Percentiles rank a stretch among this genome's conserved stretches.
Conservation (phyloP, 2,113 vertebrate genomes). For the Coracopsis vasa region DNA sequence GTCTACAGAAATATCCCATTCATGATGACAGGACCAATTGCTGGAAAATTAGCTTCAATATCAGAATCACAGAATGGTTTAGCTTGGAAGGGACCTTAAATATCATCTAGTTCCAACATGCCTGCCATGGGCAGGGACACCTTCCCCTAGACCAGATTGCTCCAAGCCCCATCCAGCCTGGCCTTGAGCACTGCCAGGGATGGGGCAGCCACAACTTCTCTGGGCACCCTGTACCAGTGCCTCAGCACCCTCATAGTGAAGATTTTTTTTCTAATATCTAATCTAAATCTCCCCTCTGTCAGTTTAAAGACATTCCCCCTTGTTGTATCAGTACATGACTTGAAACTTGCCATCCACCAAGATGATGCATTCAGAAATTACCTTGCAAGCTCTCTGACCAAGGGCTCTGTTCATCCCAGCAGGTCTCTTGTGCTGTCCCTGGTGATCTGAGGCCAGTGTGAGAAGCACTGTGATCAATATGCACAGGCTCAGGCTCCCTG, state of each 20-base stretch:
- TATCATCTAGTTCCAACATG: background rate
- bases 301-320: background rate
- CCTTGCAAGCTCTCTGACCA: background rate
- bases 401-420: background rate
- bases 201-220: background rate
- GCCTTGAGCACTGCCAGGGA: background rate
- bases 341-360: background rate
- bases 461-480: fast-evolving
- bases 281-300: background rate
- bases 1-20: background rate
- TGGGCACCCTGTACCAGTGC: background rate
- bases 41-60: background rate
- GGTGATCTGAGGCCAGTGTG: background rate
- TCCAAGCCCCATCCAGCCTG: background rate
- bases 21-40: fast-evolving
- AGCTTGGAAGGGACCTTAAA: background rate
- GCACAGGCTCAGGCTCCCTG: background rate
- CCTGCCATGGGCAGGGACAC: background rate
- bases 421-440: background rate
- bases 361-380: background rate
- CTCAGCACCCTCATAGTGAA: background rate
- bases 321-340: background rate
- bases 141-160: background rate
- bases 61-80: background rate
- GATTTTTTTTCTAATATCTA: background rate